phyloP scores from a whole-genome alignment of 2,113 vertebrate species.

The Varanus salvator region DNA sequence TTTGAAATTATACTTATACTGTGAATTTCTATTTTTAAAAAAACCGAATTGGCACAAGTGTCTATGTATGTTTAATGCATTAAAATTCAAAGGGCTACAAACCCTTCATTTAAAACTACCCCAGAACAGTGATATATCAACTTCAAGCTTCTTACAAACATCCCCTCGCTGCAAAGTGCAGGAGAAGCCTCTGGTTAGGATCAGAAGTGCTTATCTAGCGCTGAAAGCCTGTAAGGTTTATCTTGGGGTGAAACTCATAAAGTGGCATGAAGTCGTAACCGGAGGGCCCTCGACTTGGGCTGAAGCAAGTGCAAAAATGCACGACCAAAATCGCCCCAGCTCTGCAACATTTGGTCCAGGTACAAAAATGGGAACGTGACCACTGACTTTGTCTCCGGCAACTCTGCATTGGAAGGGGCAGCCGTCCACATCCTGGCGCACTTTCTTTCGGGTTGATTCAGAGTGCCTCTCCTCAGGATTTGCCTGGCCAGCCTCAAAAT shows the following conservation, averaged over 20 bases:
- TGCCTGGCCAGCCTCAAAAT: background rate
- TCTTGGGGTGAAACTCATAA: background rate
- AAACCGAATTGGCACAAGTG: background rate
- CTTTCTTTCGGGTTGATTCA: background rate
- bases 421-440: too few species aligned
- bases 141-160: background rate
- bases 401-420: too few species aligned
- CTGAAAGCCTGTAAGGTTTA: background rate
- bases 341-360: background rate
- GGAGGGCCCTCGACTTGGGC: background rate
- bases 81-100: background rate
- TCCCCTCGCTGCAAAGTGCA: background rate
- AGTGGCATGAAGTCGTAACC: background rate
- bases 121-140: background rate
- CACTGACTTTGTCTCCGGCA: background rate
- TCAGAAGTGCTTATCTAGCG: background rate
- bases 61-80: background rate
- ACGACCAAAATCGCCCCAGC: background rate
- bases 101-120: background rate
- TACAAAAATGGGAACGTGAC: background rate
- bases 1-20: background rate
- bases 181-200: background rate
- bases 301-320: background rate
- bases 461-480: background rate
- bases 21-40: background rate